Evolutionary conservation across 2,797 vertebrate species (phyloP).

Genomic region (Ibycter americanus): DNA sequence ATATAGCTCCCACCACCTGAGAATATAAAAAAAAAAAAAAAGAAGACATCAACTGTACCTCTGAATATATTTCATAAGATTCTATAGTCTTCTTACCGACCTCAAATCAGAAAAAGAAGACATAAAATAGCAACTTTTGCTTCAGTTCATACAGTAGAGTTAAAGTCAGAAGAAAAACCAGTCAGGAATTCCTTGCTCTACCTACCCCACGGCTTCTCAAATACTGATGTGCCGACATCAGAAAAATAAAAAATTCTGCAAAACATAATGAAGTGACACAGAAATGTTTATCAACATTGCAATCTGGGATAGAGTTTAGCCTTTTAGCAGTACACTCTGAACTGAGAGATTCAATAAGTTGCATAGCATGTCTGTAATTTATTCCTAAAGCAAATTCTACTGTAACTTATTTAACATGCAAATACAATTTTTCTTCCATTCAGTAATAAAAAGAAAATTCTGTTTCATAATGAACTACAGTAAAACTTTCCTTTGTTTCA

Average conservation of each 20-base stretch:
- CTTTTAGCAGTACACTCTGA: conserved; percentile 12
- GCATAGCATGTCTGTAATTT: background rate
- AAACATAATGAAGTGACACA: background rate
- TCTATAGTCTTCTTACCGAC: background rate
- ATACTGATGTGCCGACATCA: background rate
- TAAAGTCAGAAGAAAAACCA: background rate
- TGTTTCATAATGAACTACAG: background rate
- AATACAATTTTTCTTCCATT: conserved; percentile 21
- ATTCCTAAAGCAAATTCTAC: conserved; percentile 32
- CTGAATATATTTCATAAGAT: background rate
- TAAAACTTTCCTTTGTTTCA: background rate
- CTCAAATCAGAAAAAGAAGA: background rate
- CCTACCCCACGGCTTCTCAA: background rate
- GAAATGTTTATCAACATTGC: conserved; percentile 14
- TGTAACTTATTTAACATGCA: conserved; percentile 41
- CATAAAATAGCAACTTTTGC: background rate
- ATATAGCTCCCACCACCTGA: conserved; percentile 45
- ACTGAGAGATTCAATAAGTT: background rate
- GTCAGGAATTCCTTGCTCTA: background rate
- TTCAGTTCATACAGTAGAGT: background rate
- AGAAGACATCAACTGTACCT: background rate
- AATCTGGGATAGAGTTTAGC: background rate
- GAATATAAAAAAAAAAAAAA: conserved; percentile 5
- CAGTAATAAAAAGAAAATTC: conserved; percentile 1
- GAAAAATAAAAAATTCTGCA: background rate